A percentile compares a stretch with the other conserved stretches of the same genome.
Evolutionary conservation across 2,888 invertebrate genomes (phyloP).

Genomic region (Drosophila nr. medialis): DNA sequence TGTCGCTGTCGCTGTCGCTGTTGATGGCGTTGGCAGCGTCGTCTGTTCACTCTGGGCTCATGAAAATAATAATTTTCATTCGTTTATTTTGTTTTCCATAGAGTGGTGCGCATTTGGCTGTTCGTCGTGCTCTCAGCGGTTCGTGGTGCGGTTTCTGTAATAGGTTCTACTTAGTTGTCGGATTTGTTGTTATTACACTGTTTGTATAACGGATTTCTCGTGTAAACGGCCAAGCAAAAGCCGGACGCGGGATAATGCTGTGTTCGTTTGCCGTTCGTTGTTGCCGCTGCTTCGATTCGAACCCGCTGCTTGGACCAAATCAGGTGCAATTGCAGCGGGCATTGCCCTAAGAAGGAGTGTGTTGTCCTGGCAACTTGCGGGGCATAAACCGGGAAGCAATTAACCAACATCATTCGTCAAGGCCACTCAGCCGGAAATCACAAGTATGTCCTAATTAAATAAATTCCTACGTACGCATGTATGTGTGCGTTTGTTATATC

Average conservation of each 20-base stretch:
- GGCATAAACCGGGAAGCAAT: neutral
- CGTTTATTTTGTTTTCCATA: slow-evolving; percentile 57
- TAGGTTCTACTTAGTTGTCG: slow-evolving; percentile 3
- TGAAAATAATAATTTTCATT: slow-evolving; percentile 65
- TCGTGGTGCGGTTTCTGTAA: slow-evolving; percentile 23
- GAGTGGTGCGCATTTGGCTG: slow-evolving; percentile 39
- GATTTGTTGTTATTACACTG: slow-evolving; percentile 27
- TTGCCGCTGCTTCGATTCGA: slow-evolving; percentile 9
- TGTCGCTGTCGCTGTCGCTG: slow-evolving; percentile 34
- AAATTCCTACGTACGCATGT: neutral
- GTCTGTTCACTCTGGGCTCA: slow-evolving; percentile 16
- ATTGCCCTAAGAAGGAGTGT: slow-evolving; percentile 50
- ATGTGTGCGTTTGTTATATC: slow-evolving; percentile 3
- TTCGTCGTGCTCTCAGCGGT: slow-evolving; percentile 3
- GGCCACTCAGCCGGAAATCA: slow-evolving; percentile 27
- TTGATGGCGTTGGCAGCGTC: slow-evolving; percentile 15
- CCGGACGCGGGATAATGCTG: slow-evolving; percentile 43
- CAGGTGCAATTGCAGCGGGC: slow-evolving; percentile 34
- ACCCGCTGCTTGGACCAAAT: slow-evolving; percentile 18
- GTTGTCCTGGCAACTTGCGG: slow-evolving; percentile 57
- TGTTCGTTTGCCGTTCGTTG: slow-evolving; percentile 22
- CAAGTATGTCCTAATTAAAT: slow-evolving; percentile 47
- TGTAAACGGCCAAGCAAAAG: slow-evolving; percentile 46
- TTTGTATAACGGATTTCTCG: slow-evolving; percentile 56
- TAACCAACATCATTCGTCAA: slow-evolving; percentile 1